Percentiles rank a stretch among this genome's conserved stretches.
Evolutionary conservation across 2,797 vertebrate genomes (phyloP).

Genomic region (Geotrypetes seraphini): DNA sequence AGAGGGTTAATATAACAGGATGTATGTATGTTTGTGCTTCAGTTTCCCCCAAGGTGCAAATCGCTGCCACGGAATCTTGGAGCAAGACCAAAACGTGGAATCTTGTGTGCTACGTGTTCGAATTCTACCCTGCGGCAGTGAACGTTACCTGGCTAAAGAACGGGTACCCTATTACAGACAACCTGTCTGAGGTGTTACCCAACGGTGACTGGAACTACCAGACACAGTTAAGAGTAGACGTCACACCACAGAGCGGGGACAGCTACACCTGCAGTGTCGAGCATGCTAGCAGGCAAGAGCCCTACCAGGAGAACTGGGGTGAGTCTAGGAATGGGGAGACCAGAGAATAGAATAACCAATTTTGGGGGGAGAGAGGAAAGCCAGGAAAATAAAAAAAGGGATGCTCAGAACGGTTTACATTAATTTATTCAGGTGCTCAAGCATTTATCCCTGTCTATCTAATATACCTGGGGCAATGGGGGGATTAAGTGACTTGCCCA

Average conservation of each 20-base stretch:
- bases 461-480: no score
- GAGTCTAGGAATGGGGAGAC: conserved; percentile 2
- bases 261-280: conserved; percentile 51
- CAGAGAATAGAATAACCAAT: no score
- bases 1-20: no score
- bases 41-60: conserved; percentile 32
- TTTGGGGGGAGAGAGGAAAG: no score
- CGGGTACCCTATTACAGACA: conserved; percentile 11
- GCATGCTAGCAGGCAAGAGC: conserved; percentile 22
- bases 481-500: no score
- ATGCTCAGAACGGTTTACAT: no score
- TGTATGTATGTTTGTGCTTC: no score
- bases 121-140: conserved; percentile 54
- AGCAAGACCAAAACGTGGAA: conserved; percentile 16
- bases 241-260: conserved; percentile 38
- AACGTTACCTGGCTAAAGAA: conserved; percentile 46
- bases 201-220: conserved; percentile 60
- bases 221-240: conserved; percentile 43
- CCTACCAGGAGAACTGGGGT: conserved; percentile 45
- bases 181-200: conserved; percentile 26
- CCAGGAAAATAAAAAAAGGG: no score
- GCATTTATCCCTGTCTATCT: no score
- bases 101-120: conserved; percentile 48
- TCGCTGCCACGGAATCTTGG: conserved; percentile 13
- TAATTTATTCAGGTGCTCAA: no score